These are phyloP conservation scores for Parelbella ahira DNA, from an alignment of 2,888 invertebrate genomes.

Conservation along the genomic window DNA sequence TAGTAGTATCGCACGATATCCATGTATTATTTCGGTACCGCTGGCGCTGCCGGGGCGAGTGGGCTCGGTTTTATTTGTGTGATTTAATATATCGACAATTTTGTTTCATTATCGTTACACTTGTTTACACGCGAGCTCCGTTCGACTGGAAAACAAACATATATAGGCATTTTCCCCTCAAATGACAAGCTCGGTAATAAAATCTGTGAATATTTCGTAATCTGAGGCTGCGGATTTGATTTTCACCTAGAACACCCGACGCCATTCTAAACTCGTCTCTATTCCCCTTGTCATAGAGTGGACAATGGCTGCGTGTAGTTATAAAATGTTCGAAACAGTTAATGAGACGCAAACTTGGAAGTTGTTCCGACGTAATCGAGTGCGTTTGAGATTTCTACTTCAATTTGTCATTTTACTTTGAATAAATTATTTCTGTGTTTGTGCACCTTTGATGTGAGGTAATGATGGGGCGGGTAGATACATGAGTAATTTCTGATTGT, in stretches of 20 bases:
- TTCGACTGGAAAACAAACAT: slow-evolving; percentile 29
- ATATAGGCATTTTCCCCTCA: slow-evolving; percentile 26
- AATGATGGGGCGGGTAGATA: no score
- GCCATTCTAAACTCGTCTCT: neutral
- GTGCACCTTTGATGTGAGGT: neutral
- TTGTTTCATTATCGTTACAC: slow-evolving; percentile 21
- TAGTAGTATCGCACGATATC: no score
- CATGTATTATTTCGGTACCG: no score
- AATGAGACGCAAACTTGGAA: slow-evolving; percentile 22
- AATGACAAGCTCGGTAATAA: slow-evolving; percentile 31
- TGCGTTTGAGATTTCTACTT: slow-evolving; percentile 13
- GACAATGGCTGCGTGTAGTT: neutral
- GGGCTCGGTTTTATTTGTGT: slow-evolving; percentile 16
- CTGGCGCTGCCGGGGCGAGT: neutral
- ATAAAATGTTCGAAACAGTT: slow-evolving; percentile 9
- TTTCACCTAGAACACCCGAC: slow-evolving; percentile 11
- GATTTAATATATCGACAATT: slow-evolving; percentile 24
- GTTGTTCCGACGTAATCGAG: slow-evolving; percentile 11
- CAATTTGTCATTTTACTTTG: slow-evolving; percentile 15
- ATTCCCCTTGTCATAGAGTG: neutral
- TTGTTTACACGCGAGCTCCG: slow-evolving; percentile 29
- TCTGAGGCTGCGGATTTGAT: slow-evolving; percentile 20
- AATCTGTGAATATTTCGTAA: slow-evolving; percentile 26
- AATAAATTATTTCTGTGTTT: slow-evolving; percentile 11
- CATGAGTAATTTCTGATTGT: no score